Base-by-base conservation (phyloP, 2,113 vertebrate genomes). In the Ciconia boyciana region DNA sequence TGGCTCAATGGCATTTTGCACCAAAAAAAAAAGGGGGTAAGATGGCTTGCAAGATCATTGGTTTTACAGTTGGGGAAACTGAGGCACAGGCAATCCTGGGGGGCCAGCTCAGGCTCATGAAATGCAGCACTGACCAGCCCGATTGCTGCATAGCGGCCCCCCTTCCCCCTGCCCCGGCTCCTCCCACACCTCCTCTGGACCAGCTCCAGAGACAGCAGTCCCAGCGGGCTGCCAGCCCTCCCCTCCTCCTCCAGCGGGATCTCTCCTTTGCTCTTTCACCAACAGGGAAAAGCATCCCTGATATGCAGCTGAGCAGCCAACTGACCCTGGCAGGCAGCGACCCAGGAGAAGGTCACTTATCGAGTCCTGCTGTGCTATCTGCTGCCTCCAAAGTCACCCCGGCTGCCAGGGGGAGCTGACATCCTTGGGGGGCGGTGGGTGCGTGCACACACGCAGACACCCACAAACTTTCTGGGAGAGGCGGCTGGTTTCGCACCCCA, bases 251-350 rank as follows among this genome's bases (percentile, higher is more conserved):
- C 51, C 70, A 83, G 55, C 3, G 3, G 32, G 55, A 92, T 68
- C 64, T 84, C 91, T 93, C 55, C 80, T 94, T 66, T 91, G 80
- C 83, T 91, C 82, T 95, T 92, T 94, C 54, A 87, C 89, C 79
- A 89, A 72, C 66, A 69, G 71, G 39, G 65, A 81, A 87, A 94
- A 94, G 71, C 96, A 96, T 91, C 69, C 54, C 93, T 54, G 85
- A 90, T 31, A 92, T 11, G 95, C 89, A 93, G 81, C 81, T 60
- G 44, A 87, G 93, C 94, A 89, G 95, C 91, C 96, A 97, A 94
- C 55, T 84, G 94, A 96, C 91, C 93, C 93, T 92, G 93, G 88
- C 93, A 94, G 77, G 95, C 87, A 89, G 94, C 72, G 96, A 97
- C 98, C 97, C 92, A 44, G 75, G 75, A 95, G 95, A 89, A 91